Conservation (phyloP, 2,113 vertebrate species). For the Rhea americana region DNA sequence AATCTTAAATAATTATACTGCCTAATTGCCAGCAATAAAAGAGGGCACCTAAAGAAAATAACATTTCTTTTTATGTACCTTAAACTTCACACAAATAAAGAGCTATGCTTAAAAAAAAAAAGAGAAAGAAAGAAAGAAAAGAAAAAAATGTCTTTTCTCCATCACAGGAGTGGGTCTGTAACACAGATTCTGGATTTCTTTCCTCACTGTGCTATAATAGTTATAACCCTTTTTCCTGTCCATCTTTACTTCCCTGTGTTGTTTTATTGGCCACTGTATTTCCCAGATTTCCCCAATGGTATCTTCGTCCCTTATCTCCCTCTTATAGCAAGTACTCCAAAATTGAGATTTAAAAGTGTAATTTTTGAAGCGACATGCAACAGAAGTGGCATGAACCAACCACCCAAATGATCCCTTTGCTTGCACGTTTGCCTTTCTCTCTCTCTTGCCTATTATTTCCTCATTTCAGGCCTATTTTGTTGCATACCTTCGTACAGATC, state of each 20-base stretch:
- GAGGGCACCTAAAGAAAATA: background rate
- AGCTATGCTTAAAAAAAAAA: background rate
- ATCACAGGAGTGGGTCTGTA: constrained; percentile 11
- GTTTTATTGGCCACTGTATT: background rate
- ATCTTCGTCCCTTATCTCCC: background rate
- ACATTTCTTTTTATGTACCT: background rate
- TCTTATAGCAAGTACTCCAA: background rate
- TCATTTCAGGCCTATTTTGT: too few relatives aligned
- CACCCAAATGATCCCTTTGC: background rate
- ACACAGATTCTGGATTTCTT: background rate
- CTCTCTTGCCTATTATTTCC: background rate
- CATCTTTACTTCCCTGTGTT: constrained; percentile 12
- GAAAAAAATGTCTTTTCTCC: constrained; percentile 13
- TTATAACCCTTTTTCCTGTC: constrained; percentile 2
- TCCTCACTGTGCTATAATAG: background rate
- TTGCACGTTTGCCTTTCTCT: background rate
- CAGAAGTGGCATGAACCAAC: background rate
- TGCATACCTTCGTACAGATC: background rate
- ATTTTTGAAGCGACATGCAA: background rate
- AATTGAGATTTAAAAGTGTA: background rate
- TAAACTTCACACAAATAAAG: background rate
- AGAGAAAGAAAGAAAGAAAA: too few relatives aligned
- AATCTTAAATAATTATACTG: background rate
- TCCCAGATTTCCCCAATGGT: background rate
- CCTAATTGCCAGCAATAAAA: background rate